A percentile compares a stretch with the other conserved stretches of the same genome.
phyloP scores from a whole-genome alignment of 2,113 vertebrate genomes.

The Stigmatopora argus region DNA sequence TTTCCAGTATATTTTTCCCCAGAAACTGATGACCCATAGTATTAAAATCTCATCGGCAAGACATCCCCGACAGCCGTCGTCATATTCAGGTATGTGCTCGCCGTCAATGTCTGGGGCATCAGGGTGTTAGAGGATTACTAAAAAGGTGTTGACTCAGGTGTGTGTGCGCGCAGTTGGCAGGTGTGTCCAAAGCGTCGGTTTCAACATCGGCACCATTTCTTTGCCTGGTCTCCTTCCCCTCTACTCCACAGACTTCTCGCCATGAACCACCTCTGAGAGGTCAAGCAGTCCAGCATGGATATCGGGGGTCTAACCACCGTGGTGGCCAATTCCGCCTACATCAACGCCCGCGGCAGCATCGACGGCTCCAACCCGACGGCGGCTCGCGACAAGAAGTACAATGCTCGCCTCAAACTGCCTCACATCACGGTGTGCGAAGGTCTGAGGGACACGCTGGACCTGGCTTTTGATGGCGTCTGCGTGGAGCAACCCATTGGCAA shows the following conservation, averaged over 20 bases:
- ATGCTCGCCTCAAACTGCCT: constrained; percentile 71
- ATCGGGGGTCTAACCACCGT: constrained; percentile 74
- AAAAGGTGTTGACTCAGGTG: constrained; percentile 80
- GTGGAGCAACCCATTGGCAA: constrained; percentile 74
- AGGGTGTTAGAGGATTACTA: constrained; percentile 74
- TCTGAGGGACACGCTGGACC: constrained; percentile 65
- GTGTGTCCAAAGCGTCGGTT: constrained; percentile 6
- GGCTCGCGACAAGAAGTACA: constrained; percentile 73
- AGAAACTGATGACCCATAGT: neutral
- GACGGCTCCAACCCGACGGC: constrained; percentile 63
- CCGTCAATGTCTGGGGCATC: constrained; percentile 66
- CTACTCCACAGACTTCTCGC: constrained; percentile 3
- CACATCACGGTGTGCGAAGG: constrained; percentile 74
- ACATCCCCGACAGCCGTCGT: neutral
- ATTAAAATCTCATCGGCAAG: neutral
- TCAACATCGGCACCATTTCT: constrained; percentile 25
- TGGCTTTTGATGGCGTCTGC: constrained; percentile 64
- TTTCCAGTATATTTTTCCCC: neutral
- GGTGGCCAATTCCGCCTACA: constrained; percentile 77
- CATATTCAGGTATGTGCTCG: constrained; percentile 20
- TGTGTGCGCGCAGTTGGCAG: constrained; percentile 55
- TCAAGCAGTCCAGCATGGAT: constrained; percentile 65
- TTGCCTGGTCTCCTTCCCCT: constrained; percentile 20
- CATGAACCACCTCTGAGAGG: constrained; percentile 41
- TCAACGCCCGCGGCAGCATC: constrained; percentile 74